Conservation (phyloP, 2,797 vertebrate genomes). For the Aotus griseimembra region DNA sequence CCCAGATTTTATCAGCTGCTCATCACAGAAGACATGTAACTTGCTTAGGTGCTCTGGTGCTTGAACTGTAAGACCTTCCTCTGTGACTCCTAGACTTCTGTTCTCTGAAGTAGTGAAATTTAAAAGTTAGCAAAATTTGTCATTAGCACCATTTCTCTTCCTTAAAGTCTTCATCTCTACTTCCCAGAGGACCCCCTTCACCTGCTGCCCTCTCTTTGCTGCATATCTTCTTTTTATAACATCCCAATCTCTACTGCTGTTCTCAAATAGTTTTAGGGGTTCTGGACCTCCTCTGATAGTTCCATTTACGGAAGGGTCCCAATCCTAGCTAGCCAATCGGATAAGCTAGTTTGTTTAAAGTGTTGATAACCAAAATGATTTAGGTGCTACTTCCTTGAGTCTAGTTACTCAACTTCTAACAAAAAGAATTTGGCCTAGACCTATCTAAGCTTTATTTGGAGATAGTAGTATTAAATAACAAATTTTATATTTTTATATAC, state of each 20-base stretch:
- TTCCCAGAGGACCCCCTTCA: background rate
- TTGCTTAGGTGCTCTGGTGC: background rate
- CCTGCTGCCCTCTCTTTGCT: background rate
- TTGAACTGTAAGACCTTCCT: background rate
- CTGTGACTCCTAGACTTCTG: background rate
- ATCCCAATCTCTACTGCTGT: background rate
- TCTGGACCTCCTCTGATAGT: background rate
- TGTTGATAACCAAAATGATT: background rate
- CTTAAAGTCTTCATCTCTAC: background rate
- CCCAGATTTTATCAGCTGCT: background rate
- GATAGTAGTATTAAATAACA: constrained; percentile 13
- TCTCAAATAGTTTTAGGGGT: background rate
- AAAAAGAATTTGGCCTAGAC: background rate
- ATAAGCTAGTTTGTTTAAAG: background rate
- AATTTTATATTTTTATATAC: constrained; percentile 10
- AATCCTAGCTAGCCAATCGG: background rate
- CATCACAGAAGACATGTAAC: background rate
- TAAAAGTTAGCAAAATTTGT: background rate
- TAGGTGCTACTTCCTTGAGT: background rate
- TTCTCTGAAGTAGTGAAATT: background rate
- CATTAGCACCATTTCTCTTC: background rate
- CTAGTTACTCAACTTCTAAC: background rate
- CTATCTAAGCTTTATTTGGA: background rate
- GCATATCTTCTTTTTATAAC: background rate
- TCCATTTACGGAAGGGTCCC: background rate